These are phyloP conservation scores for Sweltsa coloradensis DNA, from an alignment of 1,140 invertebrate genomes.

Conservation along the genomic window DNA sequence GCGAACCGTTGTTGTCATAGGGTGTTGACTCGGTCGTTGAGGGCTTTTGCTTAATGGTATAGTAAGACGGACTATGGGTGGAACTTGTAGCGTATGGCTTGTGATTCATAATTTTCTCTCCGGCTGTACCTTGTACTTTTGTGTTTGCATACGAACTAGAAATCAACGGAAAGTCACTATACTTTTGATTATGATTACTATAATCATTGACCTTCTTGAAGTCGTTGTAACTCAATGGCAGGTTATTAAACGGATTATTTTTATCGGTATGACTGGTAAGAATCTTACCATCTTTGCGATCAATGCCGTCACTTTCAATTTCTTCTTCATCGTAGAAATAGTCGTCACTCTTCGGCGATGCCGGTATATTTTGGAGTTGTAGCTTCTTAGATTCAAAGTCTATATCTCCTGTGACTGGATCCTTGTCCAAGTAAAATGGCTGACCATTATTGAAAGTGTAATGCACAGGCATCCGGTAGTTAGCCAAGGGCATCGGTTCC, in stretches of 20 bases:
- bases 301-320: constrained; percentile 30
- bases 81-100: constrained; percentile 26
- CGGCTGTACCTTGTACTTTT: constrained; percentile 45
- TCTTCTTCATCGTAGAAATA: constrained; percentile 23
- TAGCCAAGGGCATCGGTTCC: no score
- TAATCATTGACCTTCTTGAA: background rate
- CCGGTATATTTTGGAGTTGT: constrained; percentile 25
- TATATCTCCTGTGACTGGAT: constrained; percentile 49
- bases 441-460: constrained; percentile 47
- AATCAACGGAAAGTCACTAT: constrained; percentile 47
- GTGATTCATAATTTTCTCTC: constrained; percentile 26
- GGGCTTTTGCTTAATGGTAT: constrained; percentile 23
- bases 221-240: background rate
- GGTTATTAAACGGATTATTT: background rate
- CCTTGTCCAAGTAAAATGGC: constrained; percentile 53
- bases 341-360: constrained; percentile 22
- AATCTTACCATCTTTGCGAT: constrained; percentile 20
- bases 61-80: constrained; percentile 26
- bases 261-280: constrained; percentile 21
- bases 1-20: no score
- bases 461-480: background rate
- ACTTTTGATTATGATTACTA: constrained; percentile 34
- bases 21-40: no score
- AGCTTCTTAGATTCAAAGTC: constrained; percentile 42
- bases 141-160: constrained; percentile 59